Evolutionary conservation across 2,888 invertebrate species (phyloP).

Genomic region (Macrosoma leucophasiata): DNA sequence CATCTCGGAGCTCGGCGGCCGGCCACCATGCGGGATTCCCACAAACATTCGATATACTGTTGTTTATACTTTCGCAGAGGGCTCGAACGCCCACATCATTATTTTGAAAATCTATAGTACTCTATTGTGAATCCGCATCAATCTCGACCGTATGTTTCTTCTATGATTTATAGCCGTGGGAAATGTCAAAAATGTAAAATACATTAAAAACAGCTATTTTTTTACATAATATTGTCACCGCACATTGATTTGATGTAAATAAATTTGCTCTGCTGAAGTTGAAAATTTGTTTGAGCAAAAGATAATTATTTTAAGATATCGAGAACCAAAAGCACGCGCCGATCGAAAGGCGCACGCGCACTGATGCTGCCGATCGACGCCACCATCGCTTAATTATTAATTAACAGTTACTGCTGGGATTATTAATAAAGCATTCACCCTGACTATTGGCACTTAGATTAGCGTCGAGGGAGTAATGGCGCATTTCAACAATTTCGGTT

Average conservation of each 20-base stretch:
- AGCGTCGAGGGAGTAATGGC: slow-evolving; percentile 74
- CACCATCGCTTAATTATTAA: slow-evolving; percentile 67
- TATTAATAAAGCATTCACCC: slow-evolving; percentile 74
- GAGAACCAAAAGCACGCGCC: too few species aligned
- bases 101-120: slow-evolving; percentile 61
- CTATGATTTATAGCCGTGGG: slow-evolving; percentile 72
- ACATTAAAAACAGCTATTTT: too few species aligned
- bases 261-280: too few species aligned
- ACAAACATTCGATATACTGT: slow-evolving; percentile 61
- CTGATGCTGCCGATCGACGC: slow-evolving; percentile 50
- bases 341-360: slow-evolving; percentile 35
- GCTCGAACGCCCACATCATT: slow-evolving; percentile 72
- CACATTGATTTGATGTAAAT: too few species aligned
- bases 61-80: slow-evolving; percentile 56
- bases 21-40: slow-evolving; percentile 69
- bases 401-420: slow-evolving; percentile 67
- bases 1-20: slow-evolving; percentile 25
- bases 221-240: too few species aligned
- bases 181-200: slow-evolving; percentile 28
- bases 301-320: too few species aligned
- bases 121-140: slow-evolving; percentile 69
- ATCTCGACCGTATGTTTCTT: slow-evolving; percentile 59
- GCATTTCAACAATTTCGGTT: slow-evolving; percentile 77
- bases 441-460: slow-evolving; percentile 75
- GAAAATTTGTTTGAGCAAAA: too few species aligned